Base-by-base conservation (phyloP, 2,113 vertebrate species). In the Ptyas mucosa region DNA sequence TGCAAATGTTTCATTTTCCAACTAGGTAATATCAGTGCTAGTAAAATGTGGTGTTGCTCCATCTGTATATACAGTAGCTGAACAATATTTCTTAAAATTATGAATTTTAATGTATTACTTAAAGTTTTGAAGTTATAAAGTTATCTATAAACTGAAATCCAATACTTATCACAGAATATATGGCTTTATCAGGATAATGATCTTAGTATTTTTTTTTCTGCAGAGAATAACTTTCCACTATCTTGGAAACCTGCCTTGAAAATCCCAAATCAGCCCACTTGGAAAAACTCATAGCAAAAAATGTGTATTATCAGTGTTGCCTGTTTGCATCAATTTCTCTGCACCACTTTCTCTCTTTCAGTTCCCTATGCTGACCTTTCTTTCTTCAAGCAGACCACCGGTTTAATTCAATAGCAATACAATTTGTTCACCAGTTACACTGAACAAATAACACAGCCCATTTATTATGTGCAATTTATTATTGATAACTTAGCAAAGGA, bases 401-500 rank as follows among this genome's bases (percentile, higher is more conserved):
- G 29, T 52, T 93, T 20, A 39, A 43, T 39, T 90, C 23, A 24
- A 81, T 81, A 18, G 20, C 57, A 90, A 6, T 52, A 0, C 39
- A 86, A 39, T 90, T 24, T 87, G 53, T 34, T 90, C 23, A 7
- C 21, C 54, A 64, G 21, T 52, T 81, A 61, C 1, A 64, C 12
- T 3, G 23, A 61, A 52, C 7, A 87, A 64, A 89, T 85, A 88
- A 39, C 51, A 55, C 34, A 93, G 85, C 55, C 23, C 54, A 46
- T 12, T n/a, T 81, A 85, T 90, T 87, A 94, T 91, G 0, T 94
- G 93, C 39, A 11, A 88, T 94, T 96, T 96, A 94, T 97, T 95
- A 94, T 95, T 94, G 95, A 94, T 96, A 93, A 90, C 18, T 18
- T 95, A 89, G 85, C 87, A 93, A n/a, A 90, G 96, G 93, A 89